phyloP scores from a whole-genome alignment of 2,113 vertebrate species.

The Misgurnus mizolepis region DNA sequence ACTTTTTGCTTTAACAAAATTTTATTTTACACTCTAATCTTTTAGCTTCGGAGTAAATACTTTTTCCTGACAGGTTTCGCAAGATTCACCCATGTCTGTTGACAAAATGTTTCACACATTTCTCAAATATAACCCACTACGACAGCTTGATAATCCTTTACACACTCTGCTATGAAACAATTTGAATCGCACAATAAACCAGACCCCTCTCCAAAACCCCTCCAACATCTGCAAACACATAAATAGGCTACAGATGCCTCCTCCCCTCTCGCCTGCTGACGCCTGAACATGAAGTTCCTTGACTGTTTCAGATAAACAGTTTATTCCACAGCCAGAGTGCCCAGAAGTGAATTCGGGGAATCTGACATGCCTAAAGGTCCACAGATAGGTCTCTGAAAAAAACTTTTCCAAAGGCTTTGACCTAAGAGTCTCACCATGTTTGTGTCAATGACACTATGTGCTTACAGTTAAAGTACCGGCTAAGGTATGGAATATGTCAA shows the following conservation, averaged over 20 bases:
- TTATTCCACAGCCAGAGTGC: constrained; percentile 50
- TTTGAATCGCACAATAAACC: constrained; percentile 44
- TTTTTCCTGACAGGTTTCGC: neutral
- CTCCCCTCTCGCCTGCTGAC: constrained; percentile 43
- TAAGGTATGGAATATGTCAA: constrained; percentile 51
- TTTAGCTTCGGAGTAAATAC: no score
- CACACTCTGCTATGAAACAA: constrained; percentile 25
- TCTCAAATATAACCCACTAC: neutral
- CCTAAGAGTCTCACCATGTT: constrained; percentile 16
- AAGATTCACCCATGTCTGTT: neutral
- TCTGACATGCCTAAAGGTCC: constrained; percentile 53
- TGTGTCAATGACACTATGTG: constrained; percentile 34
- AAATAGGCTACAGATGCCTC: constrained; percentile 60
- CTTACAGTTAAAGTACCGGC: constrained; percentile 38
- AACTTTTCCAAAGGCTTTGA: constrained; percentile 30
- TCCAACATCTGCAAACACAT: constrained; percentile 21
- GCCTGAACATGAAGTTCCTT: constrained; percentile 54
- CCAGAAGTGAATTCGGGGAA: constrained; percentile 50
- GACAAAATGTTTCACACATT: neutral
- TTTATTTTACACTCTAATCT: no score
- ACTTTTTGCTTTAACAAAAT: no score
- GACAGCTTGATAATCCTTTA: neutral
- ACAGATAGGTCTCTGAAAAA: constrained; percentile 39
- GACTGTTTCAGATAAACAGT: constrained; percentile 64
- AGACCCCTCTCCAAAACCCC: constrained; percentile 20